Base-by-base conservation (phyloP, 2,888 invertebrate genomes). In the Ophraella communa region DNA sequence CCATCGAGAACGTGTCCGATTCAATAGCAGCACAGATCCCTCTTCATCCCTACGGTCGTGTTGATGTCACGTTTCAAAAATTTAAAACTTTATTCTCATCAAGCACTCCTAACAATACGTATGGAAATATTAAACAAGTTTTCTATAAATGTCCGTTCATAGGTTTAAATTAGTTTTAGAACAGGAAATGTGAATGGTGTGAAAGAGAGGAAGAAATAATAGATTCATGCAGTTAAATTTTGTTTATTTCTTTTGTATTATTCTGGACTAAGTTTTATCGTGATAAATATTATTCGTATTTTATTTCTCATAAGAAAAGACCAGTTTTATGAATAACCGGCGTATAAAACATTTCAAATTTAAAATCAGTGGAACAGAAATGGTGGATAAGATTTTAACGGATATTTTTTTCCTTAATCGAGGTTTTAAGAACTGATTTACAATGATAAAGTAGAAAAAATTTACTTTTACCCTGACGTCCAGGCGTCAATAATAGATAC, bases 21-120 rank as follows among this genome's bases (percentile, higher is more conserved):
- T 59, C 59, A 59, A 59, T 49, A 21, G 30, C n/a, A 30, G 42
- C 20, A 27, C 45, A 20, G 27, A 23, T 59, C 35, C 52, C 51
- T 27, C 18, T 57, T 63, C 52, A 63, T 63, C 62, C 62, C 44
- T 11, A 45, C 42, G 45, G 7, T 30, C 14, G 21, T 14, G 27
- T 49, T 11, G n/a, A 52, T 52, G 62, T 63, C 62, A 63, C 62
- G 62, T 62, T 55, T 56, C 42, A 49, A 20, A 39, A 42, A 47
- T 54, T 56, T 39, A 21, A 49, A n/a, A n/a, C 21, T 51, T 42
- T 39, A 49, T 51, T 56, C 27, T 27, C 51, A 62, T 56, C 39
- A 27, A 54, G 21, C 45, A 21, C 11, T 20, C 49, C 35, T 17
- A 58, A 59, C 59, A 52, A 51, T 59, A 7, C 23, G 2, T 52